Evolutionary conservation across 2,113 vertebrate genomes (phyloP).

Genomic region (Scophthalmus maximus): DNA sequence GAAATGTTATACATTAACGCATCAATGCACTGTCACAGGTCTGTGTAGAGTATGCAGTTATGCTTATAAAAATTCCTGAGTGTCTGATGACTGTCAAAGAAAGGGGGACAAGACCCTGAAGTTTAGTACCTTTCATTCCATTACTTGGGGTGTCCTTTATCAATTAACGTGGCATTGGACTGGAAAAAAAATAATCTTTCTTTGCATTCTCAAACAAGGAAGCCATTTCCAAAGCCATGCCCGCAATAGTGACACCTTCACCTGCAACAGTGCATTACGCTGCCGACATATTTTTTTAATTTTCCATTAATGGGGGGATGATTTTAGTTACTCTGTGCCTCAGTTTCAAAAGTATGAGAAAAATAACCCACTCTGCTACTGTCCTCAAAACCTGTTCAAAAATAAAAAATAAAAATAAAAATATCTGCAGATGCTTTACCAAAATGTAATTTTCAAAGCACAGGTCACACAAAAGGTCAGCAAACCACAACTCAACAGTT

Average conservation of each 20-base stretch:
- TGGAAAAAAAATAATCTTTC: constrained; percentile 20
- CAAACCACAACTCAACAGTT: constrained; percentile 13
- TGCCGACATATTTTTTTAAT: constrained; percentile 10
- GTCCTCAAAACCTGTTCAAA: constrained; percentile 1
- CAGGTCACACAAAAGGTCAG: constrained; percentile 19
- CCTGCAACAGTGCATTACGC: constrained; percentile 69
- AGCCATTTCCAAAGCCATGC: constrained; percentile 56
- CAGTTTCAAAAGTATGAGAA: constrained; percentile 27
- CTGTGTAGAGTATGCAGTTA: constrained; percentile 52
- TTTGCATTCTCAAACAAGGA: constrained; percentile 36
- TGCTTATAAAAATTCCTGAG: constrained; percentile 79
- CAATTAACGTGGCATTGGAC: constrained; percentile 14
- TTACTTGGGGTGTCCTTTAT: constrained; percentile 2
- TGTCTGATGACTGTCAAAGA: constrained; percentile 70
- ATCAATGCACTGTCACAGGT: constrained; percentile 76
- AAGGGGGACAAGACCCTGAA: constrained; percentile 68
- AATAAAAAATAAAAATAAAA: background rate
- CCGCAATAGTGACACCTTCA: constrained; percentile 36
- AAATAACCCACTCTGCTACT: constrained; percentile 11
- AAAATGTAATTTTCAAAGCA: constrained; percentile 29
- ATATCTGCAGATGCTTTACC: constrained; percentile 26
- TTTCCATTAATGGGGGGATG: constrained; percentile 15
- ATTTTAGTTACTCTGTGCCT: constrained; percentile 64
- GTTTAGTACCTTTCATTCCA: constrained; percentile 49
- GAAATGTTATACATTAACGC: constrained; percentile 60